Evolutionary conservation across 2,113 vertebrate species (phyloP).

Genomic region (Elachura formosa): DNA sequence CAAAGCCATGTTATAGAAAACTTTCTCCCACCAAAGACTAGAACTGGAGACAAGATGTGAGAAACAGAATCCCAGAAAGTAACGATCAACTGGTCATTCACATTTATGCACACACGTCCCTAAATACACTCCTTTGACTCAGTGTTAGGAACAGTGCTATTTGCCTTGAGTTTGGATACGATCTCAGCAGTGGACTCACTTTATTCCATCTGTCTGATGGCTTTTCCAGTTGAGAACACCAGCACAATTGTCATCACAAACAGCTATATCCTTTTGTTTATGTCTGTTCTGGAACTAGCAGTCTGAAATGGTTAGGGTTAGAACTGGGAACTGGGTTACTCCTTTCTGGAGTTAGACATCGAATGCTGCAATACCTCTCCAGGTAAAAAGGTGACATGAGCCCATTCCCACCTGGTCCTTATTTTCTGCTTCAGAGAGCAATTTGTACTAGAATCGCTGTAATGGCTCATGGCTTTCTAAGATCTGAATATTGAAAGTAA

Average conservation of each 20-base stretch:
- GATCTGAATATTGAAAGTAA: background rate
- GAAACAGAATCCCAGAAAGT: background rate
- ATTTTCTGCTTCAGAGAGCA: background rate
- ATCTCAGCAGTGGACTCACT: background rate
- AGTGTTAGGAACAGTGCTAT: rapidly evolving
- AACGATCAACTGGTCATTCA: background rate
- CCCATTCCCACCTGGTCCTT: background rate
- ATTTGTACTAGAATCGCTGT: background rate
- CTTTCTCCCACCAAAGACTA: background rate
- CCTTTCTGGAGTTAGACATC: background rate
- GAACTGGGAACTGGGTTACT: too few species aligned
- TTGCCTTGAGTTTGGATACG: background rate
- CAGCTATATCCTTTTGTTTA: background rate
- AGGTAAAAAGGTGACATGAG: background rate
- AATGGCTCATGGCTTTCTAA: background rate
- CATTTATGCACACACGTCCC: background rate
- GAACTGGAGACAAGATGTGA: background rate
- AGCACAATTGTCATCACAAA: background rate
- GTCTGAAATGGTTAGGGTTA: background rate
- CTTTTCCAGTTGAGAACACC: too few species aligned
- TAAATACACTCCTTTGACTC: background rate
- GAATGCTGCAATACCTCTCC: background rate
- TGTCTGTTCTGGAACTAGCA: background rate
- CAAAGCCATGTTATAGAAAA: background rate
- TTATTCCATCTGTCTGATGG: background rate